Conservation (phyloP, 2,888 invertebrate genomes). For the Harpalus rubripes region DNA sequence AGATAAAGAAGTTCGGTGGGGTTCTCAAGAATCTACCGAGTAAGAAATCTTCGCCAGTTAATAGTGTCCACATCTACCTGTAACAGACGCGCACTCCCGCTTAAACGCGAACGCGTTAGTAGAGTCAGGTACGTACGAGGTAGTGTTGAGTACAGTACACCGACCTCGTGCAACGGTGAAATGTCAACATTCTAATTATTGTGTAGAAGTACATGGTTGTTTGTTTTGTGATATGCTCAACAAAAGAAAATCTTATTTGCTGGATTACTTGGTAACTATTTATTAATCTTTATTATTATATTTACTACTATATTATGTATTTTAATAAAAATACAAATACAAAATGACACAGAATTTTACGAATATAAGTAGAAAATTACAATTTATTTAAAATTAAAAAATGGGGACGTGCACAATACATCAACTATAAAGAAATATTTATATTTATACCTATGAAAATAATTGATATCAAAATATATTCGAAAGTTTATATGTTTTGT, state of each 20-base stretch:
- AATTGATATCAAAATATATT: too few species aligned
- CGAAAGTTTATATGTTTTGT: too few species aligned
- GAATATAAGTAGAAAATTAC: too few species aligned
- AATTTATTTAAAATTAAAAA: too few species aligned
- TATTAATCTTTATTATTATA: background rate
- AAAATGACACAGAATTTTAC: too few species aligned
- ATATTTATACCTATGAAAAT: too few species aligned
- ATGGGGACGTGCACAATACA: too few species aligned
- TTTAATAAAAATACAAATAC: too few species aligned
- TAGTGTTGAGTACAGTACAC: slow-evolving; percentile 37
- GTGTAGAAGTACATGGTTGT: slow-evolving; percentile 8
- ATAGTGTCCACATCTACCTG: background rate
- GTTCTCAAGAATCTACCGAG: background rate
- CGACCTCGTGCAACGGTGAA: slow-evolving; percentile 56
- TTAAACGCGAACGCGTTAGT: background rate
- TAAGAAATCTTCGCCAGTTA: background rate
- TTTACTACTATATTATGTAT: background rate
- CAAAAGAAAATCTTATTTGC: background rate
- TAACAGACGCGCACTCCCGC: background rate
- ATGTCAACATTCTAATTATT: slow-evolving; percentile 65
- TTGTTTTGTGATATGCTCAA: slow-evolving; percentile 11
- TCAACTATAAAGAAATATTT: too few species aligned
- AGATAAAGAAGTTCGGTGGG: background rate
- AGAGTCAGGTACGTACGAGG: slow-evolving; percentile 1
- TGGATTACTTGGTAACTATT: slow-evolving; percentile 41